Evolutionary conservation across 2,113 vertebrate species (phyloP).

Genomic region (Meles meles): DNA sequence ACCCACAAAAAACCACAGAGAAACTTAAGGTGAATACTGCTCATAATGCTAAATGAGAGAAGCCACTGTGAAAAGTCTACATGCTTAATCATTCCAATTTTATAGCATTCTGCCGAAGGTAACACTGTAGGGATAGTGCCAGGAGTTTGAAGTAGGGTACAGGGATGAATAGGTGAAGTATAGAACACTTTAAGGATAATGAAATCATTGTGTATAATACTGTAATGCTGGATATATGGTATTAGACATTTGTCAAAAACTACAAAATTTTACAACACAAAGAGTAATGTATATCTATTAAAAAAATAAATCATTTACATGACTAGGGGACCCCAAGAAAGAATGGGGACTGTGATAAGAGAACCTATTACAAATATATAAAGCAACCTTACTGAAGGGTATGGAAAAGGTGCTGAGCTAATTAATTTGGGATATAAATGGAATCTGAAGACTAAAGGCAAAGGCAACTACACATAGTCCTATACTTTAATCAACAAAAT

Average conservation of each 20-base stretch:
- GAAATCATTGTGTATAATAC: background rate
- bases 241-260: background rate
- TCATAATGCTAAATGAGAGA: background rate
- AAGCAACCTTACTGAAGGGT: background rate
- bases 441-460: background rate
- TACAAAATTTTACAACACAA: background rate
- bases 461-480: background rate
- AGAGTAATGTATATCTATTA: background rate
- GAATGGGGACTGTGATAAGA: background rate
- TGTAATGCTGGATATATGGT: background rate
- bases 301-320: background rate
- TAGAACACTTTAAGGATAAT: background rate
- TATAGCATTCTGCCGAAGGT: background rate
- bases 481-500: background rate
- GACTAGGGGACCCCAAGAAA: background rate
- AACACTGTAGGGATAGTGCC: background rate
- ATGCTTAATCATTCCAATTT: background rate
- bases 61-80: background rate
- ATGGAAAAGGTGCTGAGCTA: background rate
- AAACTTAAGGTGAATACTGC: background rate
- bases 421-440: background rate
- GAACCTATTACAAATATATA: background rate
- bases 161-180: background rate
- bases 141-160: background rate
- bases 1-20: background rate